Conservation (phyloP, 1,140 invertebrate species). For the Drosophila truncata region DNA sequence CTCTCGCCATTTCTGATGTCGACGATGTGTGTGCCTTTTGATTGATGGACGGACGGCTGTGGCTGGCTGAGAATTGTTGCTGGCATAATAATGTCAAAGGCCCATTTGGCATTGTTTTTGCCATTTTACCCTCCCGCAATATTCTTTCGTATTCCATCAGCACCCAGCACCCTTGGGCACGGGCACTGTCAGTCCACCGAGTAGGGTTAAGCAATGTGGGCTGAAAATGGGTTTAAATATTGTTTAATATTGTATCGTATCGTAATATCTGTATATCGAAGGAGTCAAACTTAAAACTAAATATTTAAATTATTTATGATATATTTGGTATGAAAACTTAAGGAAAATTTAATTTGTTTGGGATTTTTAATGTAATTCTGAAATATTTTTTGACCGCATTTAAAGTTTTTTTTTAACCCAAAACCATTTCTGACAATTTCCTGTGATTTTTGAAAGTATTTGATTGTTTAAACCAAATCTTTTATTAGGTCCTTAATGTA, state of each 20-base stretch:
- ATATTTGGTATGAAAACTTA: neutral
- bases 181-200: conserved; percentile 4
- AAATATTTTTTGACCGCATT: neutral
- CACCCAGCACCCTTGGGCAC: conserved; percentile 11
- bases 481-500: too few species aligned
- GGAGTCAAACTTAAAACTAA: neutral
- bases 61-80: conserved; percentile 33
- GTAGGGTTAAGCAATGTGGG: conserved; percentile 11
- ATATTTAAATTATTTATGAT: neutral
- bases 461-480: neutral
- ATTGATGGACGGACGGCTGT: conserved; percentile 53
- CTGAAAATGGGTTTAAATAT: conserved; percentile 2
- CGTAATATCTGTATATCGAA: neutral
- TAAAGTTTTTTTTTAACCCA: neutral
- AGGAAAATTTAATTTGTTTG: neutral
- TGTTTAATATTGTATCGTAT: neutral
- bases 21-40: conserved; percentile 49
- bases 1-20: conserved; percentile 9
- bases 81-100: conserved; percentile 39
- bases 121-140: conserved; percentile 15
- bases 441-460: neutral
- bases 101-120: conserved; percentile 16
- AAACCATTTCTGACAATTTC: neutral
- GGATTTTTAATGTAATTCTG: too few species aligned
- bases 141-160: conserved; percentile 23